A percentile compares a stretch with the other conserved stretches of the same genome.
Conservation (phyloP, 1,140 invertebrate species). For the Heliconius congener region DNA sequence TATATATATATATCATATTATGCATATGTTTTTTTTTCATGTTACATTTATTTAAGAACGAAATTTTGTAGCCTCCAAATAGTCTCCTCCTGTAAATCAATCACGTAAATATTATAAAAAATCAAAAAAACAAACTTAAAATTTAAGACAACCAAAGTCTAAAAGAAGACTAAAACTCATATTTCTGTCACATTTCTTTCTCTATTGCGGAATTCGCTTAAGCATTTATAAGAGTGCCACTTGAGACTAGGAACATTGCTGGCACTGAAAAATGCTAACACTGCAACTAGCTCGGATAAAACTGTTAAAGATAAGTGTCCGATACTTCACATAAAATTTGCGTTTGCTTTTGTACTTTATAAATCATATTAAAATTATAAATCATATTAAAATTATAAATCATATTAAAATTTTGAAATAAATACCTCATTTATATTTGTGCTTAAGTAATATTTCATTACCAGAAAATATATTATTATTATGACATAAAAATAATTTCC, state of each 20-base stretch:
- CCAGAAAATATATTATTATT: not conserved
- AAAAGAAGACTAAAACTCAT: not conserved
- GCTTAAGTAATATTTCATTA: no score
- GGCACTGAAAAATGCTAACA: conserved; percentile 12
- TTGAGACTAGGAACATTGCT: conserved; percentile 10
- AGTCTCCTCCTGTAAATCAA: no score
- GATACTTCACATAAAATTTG: not conserved
- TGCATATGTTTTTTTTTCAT: no score
- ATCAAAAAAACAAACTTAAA: no score
- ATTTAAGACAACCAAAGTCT: not conserved
- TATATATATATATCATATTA: no score
- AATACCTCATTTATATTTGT: no score
- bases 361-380: no score
- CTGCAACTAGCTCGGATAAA: not conserved
- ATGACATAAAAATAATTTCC: no score
- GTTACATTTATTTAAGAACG: no score
- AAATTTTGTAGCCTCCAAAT: no score
- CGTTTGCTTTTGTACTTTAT: not conserved
- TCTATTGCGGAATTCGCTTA: conserved; percentile 5
- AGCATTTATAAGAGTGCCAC: conserved; percentile 1
- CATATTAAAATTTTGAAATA: not conserved
- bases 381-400: not conserved
- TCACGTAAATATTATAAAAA: no score
- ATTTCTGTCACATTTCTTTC: not conserved
- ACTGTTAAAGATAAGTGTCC: not conserved